Evolutionary conservation across 2,113 vertebrate species (phyloP).

Genomic region (Hippocampus mohnikei): DNA sequence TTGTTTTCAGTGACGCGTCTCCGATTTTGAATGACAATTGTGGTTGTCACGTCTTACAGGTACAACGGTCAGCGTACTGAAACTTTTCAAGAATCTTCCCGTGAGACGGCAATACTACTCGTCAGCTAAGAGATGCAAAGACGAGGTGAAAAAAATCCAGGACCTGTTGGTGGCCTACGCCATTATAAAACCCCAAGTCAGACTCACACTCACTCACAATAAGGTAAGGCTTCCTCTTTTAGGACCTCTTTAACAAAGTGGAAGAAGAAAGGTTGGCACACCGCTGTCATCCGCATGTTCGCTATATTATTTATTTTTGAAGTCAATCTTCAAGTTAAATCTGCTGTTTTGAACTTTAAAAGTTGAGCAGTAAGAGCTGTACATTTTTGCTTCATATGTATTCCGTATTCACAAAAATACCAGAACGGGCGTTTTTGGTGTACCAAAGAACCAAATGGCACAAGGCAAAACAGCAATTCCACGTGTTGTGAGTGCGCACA

Average conservation of each 20-base stretch:
- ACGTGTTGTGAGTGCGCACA: not conserved
- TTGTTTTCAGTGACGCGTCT: not conserved
- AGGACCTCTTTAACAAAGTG: not conserved
- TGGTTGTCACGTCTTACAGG: slow-evolving; percentile 68
- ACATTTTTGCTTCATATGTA: too few relatives aligned
- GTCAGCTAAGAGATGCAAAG: slow-evolving; percentile 87
- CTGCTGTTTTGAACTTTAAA: not conserved
- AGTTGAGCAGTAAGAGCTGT: not conserved
- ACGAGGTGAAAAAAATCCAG: slow-evolving; percentile 88
- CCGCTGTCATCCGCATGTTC: not conserved
- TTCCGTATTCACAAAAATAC: not conserved
- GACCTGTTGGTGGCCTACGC: slow-evolving; percentile 86
- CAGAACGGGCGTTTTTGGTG: not conserved
- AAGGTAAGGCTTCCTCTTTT: slow-evolving; percentile 67
- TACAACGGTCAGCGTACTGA: slow-evolving; percentile 85
- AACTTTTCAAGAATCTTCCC: slow-evolving; percentile 91
- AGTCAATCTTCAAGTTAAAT: not conserved
- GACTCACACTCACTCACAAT: slow-evolving; percentile 86
- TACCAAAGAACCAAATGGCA: not conserved
- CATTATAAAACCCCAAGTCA: slow-evolving; percentile 86
- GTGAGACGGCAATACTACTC: slow-evolving; percentile 93
- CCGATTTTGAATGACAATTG: not conserved
- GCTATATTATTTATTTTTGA: not conserved
- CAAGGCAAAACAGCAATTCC: not conserved
- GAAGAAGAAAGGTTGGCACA: too few relatives aligned